phyloP scores from a whole-genome alignment of 1,140 invertebrate species.

The Drosophila pruinosa region DNA sequence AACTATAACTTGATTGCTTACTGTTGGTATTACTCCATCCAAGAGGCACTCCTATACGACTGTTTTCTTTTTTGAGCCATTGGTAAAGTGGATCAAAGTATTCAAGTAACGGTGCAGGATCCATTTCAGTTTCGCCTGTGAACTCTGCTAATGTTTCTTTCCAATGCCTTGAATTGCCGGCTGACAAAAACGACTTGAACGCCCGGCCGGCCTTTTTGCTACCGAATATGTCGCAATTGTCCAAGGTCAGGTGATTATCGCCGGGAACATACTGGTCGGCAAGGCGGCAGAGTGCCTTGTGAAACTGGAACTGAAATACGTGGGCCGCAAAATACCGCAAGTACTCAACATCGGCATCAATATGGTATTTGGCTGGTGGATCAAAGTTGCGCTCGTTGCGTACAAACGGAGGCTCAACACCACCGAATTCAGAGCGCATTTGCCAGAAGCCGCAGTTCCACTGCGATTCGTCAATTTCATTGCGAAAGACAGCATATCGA shows the following conservation, averaged over 20 bases:
- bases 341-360: slow-evolving; percentile 85
- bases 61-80: slow-evolving; percentile 81
- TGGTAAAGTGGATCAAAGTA: slow-evolving; percentile 82
- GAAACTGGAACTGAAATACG: slow-evolving; percentile 87
- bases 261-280: slow-evolving; percentile 84
- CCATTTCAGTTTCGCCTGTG: slow-evolving; percentile 84
- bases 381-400: slow-evolving; percentile 85
- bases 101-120: slow-evolving; percentile 79
- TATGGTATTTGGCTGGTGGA: slow-evolving; percentile 87
- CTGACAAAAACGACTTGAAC: slow-evolving; percentile 53
- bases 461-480: slow-evolving; percentile 82
- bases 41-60: slow-evolving; percentile 60
- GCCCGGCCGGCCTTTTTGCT: slow-evolving; percentile 83
- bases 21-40: slow-evolving; percentile 72
- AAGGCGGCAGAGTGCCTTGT: slow-evolving; percentile 85
- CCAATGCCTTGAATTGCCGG: slow-evolving; percentile 85
- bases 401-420: slow-evolving; percentile 84
- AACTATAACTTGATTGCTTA: slow-evolving; percentile 46
- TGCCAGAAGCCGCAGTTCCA: slow-evolving; percentile 87
- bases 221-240: slow-evolving; percentile 86
- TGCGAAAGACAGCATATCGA: slow-evolving; percentile 85
- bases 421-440: slow-evolving; percentile 84
- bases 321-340: slow-evolving; percentile 86
- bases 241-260: slow-evolving; percentile 81
- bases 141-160: slow-evolving; percentile 84